phyloP scores from a whole-genome alignment of 1,140 invertebrate species.

The Chelonus insularis region DNA sequence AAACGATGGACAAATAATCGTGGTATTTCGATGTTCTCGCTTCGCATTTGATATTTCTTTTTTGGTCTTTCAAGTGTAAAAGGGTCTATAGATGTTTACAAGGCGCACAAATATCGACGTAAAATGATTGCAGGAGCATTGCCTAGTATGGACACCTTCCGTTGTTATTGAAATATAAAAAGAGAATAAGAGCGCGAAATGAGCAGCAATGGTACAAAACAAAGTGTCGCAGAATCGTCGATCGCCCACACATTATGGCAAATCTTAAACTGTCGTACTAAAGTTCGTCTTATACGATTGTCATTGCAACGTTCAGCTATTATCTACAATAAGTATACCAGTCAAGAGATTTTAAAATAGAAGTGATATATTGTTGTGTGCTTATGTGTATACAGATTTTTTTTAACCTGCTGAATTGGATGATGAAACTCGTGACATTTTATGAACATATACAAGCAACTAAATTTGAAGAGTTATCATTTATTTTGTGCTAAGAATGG shows the following conservation, averaged over 20 bases:
- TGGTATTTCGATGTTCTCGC: neutral
- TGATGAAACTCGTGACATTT: conserved; percentile 26
- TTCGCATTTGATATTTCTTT: neutral
- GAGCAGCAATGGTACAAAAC: neutral
- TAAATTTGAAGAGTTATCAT: neutral
- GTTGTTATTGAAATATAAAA: neutral
- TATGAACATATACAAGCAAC: neutral
- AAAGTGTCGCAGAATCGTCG: conserved; percentile 13
- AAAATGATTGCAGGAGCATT: neutral
- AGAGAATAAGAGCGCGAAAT: neutral
- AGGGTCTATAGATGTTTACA: neutral
- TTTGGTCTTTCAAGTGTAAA: neutral
- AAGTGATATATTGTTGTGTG: neutral
- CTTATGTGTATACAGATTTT: neutral
- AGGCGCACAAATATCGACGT: neutral
- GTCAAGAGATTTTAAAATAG: neutral
- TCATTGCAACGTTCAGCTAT: conserved; percentile 15
- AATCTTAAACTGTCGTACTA: conserved; percentile 9
- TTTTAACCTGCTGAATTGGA: neutral
- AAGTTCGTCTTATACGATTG: conserved; percentile 18
- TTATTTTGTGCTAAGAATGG: no score
- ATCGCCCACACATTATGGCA: conserved; percentile 22
- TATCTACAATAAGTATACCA: conserved; percentile 11
- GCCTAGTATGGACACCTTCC: neutral
- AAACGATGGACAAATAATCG: conserved; percentile 12